Conservation (phyloP, 2,888 invertebrate genomes). For the Eristalis intricaria region DNA sequence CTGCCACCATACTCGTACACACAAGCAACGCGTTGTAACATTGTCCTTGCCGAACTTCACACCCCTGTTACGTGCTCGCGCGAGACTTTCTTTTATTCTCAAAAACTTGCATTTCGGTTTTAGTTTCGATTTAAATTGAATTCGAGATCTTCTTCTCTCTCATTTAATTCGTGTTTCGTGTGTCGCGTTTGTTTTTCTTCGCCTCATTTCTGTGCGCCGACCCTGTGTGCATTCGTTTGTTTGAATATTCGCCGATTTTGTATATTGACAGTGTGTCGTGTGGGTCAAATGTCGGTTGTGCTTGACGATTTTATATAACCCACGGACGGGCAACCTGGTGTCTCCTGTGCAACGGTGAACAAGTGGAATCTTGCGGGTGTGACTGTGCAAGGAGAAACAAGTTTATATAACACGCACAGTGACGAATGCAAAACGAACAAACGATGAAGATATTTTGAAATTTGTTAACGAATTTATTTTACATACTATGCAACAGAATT, state of each 20-base stretch:
- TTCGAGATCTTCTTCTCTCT: neutral
- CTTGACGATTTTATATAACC: neutral
- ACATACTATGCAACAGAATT: constrained; percentile 20
- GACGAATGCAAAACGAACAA: neutral
- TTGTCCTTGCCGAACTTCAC: constrained; percentile 59
- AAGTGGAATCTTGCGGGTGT: neutral
- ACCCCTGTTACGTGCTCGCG: constrained; percentile 39
- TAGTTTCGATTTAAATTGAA: neutral
- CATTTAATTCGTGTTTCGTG: neutral
- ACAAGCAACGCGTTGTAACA: constrained; percentile 51
- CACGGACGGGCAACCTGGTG: neutral
- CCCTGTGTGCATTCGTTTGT: neutral
- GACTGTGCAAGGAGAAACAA: neutral
- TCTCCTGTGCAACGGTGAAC: no score
- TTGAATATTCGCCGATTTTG: neutral
- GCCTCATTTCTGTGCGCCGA: neutral
- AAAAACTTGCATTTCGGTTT: neutral
- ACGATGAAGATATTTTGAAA: neutral
- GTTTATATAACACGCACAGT: neutral
- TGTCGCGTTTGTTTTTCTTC: constrained; percentile 6
- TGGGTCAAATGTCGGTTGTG: neutral
- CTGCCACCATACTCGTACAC: constrained; percentile 24
- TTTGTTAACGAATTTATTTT: constrained; percentile 49
- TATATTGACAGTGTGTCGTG: neutral
- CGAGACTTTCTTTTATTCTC: constrained; percentile 18